Evolutionary conservation across 2,113 vertebrate genomes (phyloP), one percentile per base, ranked within the genome.

Genomic region (Chauna torquata): DNA sequence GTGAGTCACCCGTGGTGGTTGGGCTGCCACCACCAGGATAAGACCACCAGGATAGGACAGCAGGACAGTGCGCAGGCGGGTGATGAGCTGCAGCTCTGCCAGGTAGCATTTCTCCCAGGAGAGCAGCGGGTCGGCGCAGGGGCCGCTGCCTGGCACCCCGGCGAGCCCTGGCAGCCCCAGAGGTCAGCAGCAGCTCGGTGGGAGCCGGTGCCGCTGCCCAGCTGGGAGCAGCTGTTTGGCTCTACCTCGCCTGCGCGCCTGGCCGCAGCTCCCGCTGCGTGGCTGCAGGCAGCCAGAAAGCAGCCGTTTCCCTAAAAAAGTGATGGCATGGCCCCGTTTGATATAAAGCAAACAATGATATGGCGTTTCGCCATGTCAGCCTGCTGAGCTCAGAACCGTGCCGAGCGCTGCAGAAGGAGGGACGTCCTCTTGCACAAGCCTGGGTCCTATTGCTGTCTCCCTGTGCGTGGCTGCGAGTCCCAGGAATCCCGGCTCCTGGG

Each of bases 351-450:
- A 74, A 65, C 50, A 32, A 62, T 5, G 19, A n/a, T 36, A 24
- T 22, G 19, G 36, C 11, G 0, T 61, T 70, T 65, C 0, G 3
- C 40, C 65, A 32, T 0, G 0, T 7, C 13, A 38, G 8, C 45
- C 55, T 38, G 34, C 65, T 16, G 18, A 75, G 19, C 44, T 34
- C 3, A 0, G 2, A 65, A 52, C 12, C 4, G 57, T 34, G 1
- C 57, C 1, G 16, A 25, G 27, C 1, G 1, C 65, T 50, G 68
- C 44, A 42, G 69, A 50, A 64, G 58, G 8, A 7, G 3, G 20
- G 20, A 27, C 2, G 1, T 38, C 80, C 52, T 66, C 32, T 45
- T 83, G 28, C 28, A 69, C 28, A 42, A 13, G 5, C 8, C 27
- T 1, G 0, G 24, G 52, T 76, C 47, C 71, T 22, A 0, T 7